Conservation (phyloP, 2,113 vertebrate species). For the Fregata magnificens region DNA sequence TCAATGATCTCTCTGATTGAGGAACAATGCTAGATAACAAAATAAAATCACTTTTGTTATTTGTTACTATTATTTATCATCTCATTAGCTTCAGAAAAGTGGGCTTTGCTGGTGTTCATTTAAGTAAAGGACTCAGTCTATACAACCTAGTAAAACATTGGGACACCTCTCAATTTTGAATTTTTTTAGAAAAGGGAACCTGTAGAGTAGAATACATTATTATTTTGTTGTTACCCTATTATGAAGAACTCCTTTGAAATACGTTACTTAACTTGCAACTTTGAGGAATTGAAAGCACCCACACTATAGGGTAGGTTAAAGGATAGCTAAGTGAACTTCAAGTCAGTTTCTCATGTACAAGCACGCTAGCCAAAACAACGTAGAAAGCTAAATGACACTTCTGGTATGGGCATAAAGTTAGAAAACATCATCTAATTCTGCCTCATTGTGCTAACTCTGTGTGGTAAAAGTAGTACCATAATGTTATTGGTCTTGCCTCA, state of each 20-base stretch:
- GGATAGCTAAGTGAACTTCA: background rate
- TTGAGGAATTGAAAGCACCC: background rate
- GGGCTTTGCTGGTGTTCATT: background rate
- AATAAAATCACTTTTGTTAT: background rate
- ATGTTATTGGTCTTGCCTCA: constrained; percentile 64
- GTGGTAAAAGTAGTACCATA: background rate
- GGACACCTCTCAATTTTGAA: background rate
- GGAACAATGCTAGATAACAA: background rate
- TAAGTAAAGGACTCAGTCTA: background rate
- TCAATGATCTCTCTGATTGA: background rate
- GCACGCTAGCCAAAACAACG: background rate
- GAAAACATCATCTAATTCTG: background rate
- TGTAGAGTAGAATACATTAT: background rate
- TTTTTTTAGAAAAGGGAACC: background rate
- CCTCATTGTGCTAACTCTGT: background rate
- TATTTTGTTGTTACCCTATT: background rate
- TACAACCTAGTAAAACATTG: background rate
- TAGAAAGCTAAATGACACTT: background rate
- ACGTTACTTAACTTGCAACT: background rate
- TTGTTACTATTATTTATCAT: background rate
- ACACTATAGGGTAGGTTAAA: background rate
- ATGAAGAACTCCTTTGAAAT: background rate
- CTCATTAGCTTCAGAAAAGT: background rate
- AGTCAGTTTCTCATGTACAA: background rate
- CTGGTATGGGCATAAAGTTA: background rate